Evolutionary conservation across 2,797 vertebrate genomes (phyloP).

Genomic region (Typhlichthys subterraneus): DNA sequence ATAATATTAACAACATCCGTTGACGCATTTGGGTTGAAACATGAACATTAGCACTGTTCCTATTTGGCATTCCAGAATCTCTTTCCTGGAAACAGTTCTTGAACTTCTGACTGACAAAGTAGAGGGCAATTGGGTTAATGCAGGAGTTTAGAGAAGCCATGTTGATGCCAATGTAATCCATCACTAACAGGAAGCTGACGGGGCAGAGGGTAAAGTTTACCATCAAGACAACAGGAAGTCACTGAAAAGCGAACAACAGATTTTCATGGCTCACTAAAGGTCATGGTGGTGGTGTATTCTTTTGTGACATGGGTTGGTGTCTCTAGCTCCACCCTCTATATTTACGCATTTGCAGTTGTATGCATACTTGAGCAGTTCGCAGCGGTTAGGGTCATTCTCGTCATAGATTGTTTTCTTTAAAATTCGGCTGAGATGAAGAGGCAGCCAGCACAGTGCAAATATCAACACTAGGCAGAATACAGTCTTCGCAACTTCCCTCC

Average conservation of each 20-base stretch:
- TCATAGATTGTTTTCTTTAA: slow-evolving; percentile 88
- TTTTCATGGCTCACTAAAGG: slow-evolving; percentile 6
- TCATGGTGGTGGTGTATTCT: neutral
- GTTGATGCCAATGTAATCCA: slow-evolving; percentile 92
- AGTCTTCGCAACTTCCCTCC: slow-evolving; percentile 85
- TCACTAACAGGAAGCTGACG: slow-evolving; percentile 86
- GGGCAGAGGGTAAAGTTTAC: slow-evolving; percentile 30
- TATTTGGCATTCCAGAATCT: slow-evolving; percentile 17
- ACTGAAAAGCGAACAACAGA: slow-evolving; percentile 54
- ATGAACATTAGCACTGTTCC: too few relatives aligned
- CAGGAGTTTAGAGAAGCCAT: slow-evolving; percentile 92
- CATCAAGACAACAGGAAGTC: slow-evolving; percentile 41
- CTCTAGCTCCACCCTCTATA: neutral
- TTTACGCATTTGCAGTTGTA: neutral
- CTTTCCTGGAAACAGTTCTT: slow-evolving; percentile 90
- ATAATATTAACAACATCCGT: too few relatives aligned
- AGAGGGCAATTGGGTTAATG: slow-evolving; percentile 90
- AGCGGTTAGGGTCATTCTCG: slow-evolving; percentile 82
- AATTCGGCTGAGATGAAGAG: slow-evolving; percentile 89
- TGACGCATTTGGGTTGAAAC: too few relatives aligned
- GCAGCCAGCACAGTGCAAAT: slow-evolving; percentile 90
- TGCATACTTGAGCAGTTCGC: slow-evolving; percentile 85
- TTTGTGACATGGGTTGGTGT: neutral
- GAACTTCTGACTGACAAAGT: slow-evolving; percentile 90
- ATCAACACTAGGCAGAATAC: slow-evolving; percentile 91